These are phyloP conservation scores for Mus spretus DNA, from an alignment of 2,797 vertebrate genomes.

Conservation along the genomic window DNA sequence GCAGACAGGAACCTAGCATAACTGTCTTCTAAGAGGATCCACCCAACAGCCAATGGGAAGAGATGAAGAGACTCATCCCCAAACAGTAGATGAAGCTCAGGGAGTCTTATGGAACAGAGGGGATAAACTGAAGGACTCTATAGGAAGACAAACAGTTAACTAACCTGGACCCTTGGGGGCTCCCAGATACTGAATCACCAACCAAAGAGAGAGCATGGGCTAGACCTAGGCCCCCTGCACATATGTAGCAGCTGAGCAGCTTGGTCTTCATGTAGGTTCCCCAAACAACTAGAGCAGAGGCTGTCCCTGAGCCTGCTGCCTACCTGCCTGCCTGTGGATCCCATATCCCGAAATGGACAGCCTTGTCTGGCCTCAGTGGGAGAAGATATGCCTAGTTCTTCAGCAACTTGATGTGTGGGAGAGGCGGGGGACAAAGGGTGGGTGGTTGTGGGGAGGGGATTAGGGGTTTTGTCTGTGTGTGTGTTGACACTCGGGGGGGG, in stretches of 20 bases:
- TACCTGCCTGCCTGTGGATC: background rate
- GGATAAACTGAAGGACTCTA: background rate
- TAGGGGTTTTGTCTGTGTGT: background rate
- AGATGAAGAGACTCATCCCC: background rate
- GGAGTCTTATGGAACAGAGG: background rate
- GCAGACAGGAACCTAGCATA: background rate
- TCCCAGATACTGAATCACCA: background rate
- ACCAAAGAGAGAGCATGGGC: background rate
- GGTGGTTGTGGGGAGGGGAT: background rate
- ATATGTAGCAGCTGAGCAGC: background rate
- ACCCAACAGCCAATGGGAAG: background rate
- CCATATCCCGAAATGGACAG: background rate
- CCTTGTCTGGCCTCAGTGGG: background rate
- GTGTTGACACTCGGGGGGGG: background rate
- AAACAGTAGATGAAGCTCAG: background rate
- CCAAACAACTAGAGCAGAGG: background rate
- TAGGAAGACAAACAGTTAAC: background rate
- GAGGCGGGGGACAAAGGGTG: no score
- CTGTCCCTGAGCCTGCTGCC: background rate
- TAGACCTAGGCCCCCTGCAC: background rate
- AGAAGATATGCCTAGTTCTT: background rate
- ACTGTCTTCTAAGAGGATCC: background rate
- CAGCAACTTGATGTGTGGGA: background rate
- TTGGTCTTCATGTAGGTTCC: background rate
- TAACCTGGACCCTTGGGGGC: background rate